Percentiles rank a stretch among this genome's conserved stretches.
These are phyloP conservation scores for Aphrophora alni DNA, from an alignment of 2,888 invertebrate species.

Conservation along the genomic window DNA sequence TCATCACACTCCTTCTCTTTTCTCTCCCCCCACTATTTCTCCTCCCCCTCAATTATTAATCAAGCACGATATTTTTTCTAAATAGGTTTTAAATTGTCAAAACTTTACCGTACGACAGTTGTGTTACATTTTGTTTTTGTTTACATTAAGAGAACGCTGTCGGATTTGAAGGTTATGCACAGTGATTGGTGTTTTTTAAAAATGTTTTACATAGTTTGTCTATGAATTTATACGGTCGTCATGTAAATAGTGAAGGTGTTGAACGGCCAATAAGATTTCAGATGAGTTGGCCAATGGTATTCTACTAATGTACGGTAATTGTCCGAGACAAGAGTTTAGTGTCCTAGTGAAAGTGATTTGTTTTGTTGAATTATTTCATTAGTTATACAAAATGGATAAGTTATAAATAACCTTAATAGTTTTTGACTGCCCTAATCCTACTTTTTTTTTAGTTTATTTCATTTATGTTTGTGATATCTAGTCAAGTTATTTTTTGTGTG, in stretches of 20 bases:
- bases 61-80: not conserved
- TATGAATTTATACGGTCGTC: not conserved
- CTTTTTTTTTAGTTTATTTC: not conserved
- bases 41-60: conserved; percentile 6
- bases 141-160: not conserved
- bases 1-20: conserved; percentile 6
- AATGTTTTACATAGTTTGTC: not conserved
- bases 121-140: not conserved
- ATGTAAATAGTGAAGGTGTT: not conserved
- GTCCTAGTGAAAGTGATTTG: not conserved
- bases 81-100: not conserved
- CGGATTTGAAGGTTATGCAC: not conserved
- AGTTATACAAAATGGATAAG: not conserved
- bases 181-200: not conserved
- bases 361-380: not conserved
- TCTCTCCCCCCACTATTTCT: not conserved
- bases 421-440: not conserved
- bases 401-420: not conserved
- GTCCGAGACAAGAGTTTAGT: not conserved
- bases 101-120: not conserved
- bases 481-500: not conserved
- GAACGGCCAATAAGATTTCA: not conserved
- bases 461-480: not conserved
- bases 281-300: not conserved
- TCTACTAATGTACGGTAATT: conserved; percentile 1